Conservation (phyloP, 2,888 invertebrate genomes). For the Agrilus cyanescens region DNA sequence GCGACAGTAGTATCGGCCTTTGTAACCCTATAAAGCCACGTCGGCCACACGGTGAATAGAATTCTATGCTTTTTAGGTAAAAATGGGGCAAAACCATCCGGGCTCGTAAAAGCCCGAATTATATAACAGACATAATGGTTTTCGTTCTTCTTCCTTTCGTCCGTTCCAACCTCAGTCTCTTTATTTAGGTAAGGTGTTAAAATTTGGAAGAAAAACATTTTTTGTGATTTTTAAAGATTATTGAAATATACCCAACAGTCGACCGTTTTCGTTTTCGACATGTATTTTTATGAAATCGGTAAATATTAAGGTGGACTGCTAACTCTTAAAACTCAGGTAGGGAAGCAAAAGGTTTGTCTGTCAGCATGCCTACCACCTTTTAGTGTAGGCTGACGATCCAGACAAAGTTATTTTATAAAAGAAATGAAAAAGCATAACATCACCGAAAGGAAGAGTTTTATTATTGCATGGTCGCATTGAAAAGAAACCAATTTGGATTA, state of each 20-base stretch:
- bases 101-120: too few species aligned
- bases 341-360: constrained; percentile 8
- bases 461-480: too few species aligned
- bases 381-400: too few species aligned
- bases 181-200: constrained; percentile 18
- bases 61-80: constrained; percentile 10
- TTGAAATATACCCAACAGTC: constrained; percentile 17
- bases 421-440: too few species aligned
- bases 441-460: too few species aligned
- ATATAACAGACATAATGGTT: background rate
- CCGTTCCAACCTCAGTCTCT: constrained; percentile 3
- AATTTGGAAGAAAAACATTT: constrained; percentile 18
- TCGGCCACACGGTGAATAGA: constrained; percentile 11
- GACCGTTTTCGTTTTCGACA: background rate
- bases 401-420: too few species aligned
- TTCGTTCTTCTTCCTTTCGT: too few species aligned
- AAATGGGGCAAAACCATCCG: constrained; percentile 10
- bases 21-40: constrained; percentile 2
- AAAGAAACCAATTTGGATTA: too few species aligned
- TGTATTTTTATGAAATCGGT: constrained; percentile 2
- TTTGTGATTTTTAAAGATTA: constrained; percentile 21
- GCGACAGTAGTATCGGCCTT: background rate
- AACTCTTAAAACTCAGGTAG: constrained; percentile 16
- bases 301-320: constrained; percentile 3
- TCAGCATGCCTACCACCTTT: too few species aligned